Evolutionary conservation across 2,888 invertebrate species (phyloP).

Genomic region (Lamellibrachia satsuma): DNA sequence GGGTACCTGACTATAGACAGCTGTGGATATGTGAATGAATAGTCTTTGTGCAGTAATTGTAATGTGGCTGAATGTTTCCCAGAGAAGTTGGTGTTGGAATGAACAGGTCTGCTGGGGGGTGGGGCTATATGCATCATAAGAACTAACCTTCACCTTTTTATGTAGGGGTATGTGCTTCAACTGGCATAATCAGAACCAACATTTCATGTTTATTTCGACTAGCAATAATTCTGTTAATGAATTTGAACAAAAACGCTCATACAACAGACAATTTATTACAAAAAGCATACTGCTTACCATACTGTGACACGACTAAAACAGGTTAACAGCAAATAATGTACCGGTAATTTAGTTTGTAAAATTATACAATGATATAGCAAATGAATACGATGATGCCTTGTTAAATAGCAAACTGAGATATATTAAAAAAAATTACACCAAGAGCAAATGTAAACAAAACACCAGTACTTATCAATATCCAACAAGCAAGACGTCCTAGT

Average conservation of each 20-base stretch:
- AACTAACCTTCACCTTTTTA: neutral
- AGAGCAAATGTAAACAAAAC: neutral
- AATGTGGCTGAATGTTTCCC: no score
- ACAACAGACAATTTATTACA: constrained; percentile 11
- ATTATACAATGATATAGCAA: neutral
- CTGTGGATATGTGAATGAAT: no score
- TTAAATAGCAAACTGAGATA: neutral
- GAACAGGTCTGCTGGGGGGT: no score
- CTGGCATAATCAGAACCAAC: neutral
- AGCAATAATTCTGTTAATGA: neutral
- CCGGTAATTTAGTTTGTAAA: neutral
- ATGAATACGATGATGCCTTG: neutral
- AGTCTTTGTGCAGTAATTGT: no score
- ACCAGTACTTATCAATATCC: neutral
- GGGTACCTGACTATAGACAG: no score
- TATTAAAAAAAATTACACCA: neutral
- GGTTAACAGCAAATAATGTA: neutral
- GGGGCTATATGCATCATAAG: neutral
- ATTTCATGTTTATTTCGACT: no score
- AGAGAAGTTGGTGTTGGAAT: no score
- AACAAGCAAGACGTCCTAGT: neutral
- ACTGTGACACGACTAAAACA: neutral
- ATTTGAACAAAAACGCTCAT: neutral
- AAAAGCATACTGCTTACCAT: neutral
- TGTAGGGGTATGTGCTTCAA: neutral